Conservation (phyloP, 2,797 vertebrate species). For the Novumbra hubbsi region DNA sequence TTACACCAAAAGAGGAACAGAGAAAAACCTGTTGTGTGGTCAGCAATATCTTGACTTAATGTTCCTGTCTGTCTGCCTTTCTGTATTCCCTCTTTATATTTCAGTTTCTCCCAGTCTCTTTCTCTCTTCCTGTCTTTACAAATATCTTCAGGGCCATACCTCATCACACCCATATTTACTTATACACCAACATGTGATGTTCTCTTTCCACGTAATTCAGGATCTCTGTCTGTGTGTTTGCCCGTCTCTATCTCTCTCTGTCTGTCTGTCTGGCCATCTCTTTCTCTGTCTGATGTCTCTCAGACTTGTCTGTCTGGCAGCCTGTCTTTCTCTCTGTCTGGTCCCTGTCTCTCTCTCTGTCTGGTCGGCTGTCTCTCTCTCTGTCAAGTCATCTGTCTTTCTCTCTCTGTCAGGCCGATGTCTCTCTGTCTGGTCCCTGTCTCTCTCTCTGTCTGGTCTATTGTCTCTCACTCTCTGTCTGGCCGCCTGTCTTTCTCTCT, state of each 20-base stretch:
- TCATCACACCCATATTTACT: conserved; percentile 9
- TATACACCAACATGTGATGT: too few species aligned
- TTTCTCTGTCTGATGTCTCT: too few species aligned
- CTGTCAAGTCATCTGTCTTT: neutral
- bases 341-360: neutral
- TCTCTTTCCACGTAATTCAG: too few species aligned
- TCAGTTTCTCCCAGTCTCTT: conserved; percentile 8
- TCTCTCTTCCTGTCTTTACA: conserved; percentile 25
- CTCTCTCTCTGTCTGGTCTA: conserved; percentile 5
- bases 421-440: neutral
- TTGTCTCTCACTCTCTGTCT: neutral
- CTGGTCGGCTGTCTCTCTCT: too few species aligned
- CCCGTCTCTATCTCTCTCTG: too few species aligned
- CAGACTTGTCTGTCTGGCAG: neutral
- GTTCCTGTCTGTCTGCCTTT: conserved; percentile 12
- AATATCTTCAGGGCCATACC: neutral
- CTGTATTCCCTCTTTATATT: neutral
- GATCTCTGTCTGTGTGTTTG: too few species aligned
- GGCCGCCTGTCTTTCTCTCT: conserved; percentile 3
- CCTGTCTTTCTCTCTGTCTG: neutral
- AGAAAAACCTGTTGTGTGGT: conserved; percentile 29
- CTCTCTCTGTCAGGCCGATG: conserved; percentile 15
- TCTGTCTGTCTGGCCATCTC: neutral
- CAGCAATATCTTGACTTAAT: conserved; percentile 34
- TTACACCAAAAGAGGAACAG: conserved; percentile 21